These are phyloP conservation scores for Belgica antarctica DNA, from an alignment of 2,888 invertebrate species.

Conservation along the genomic window DNA sequence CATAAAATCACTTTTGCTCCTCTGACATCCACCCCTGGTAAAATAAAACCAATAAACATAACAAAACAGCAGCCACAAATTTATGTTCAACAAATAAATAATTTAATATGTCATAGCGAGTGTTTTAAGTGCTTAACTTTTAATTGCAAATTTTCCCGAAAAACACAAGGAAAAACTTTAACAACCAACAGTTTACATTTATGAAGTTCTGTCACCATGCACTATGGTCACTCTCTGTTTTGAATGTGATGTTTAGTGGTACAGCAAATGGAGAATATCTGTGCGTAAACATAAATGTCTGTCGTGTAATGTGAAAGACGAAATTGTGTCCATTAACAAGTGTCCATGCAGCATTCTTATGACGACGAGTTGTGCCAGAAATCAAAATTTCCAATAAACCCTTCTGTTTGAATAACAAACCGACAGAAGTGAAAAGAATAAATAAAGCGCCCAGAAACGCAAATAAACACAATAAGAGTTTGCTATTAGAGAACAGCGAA, in stretches of 20 bases:
- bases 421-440: too few species aligned
- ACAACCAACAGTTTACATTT: slow-evolving; percentile 1
- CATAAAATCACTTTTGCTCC: too few species aligned
- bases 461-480: too few species aligned
- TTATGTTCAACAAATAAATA: slow-evolving; percentile 37
- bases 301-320: background rate
- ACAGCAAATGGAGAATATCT: background rate
- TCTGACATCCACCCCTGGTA: background rate
- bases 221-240: background rate
- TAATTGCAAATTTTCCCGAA: slow-evolving; percentile 33
- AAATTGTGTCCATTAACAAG: background rate
- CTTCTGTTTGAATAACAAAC: background rate
- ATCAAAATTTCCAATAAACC: background rate
- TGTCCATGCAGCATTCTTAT: background rate
- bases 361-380: background rate
- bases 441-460: too few species aligned
- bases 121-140: slow-evolving; percentile 35
- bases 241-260: background rate
- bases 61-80: slow-evolving; percentile 10
- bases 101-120: slow-evolving; percentile 28
- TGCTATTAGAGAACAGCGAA: background rate
- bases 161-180: background rate
- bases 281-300: background rate
- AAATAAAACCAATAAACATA: slow-evolving; percentile 2
- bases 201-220: slow-evolving; percentile 7